Evolutionary conservation across 2,113 vertebrate genomes (phyloP), one percentile per base, ranked within the genome.

Genomic region (Egretta garzetta): DNA sequence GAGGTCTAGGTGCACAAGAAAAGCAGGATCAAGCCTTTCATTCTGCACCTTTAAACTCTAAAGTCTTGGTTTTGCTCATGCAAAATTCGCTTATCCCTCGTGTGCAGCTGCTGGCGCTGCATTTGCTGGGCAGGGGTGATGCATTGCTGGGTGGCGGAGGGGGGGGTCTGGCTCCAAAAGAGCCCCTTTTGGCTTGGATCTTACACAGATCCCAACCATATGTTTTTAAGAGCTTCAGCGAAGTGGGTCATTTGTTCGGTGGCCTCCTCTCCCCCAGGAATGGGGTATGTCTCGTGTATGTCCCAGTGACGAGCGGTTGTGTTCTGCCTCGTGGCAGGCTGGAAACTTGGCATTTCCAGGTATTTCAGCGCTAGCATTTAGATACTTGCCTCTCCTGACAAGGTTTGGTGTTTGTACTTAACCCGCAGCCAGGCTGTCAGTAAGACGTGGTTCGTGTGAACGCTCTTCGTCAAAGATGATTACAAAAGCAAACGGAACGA

Each of bases 41-140:
- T 62, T 75, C 88, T 76, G 52, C 24, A 45, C 27, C 12, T 80
- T 53, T 47, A 30, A 63, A 49, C 17, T 39, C 23, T n/a, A 20
- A 55, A 53, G 26, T 8, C 30, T 82, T 0, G 0, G 16, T 47
- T 84, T 70, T 47, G 6, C 43, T 73, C 6, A 1, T 14, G 18
- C 20, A 26, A 32, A 80, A 67, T 33, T 12, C 0, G 0, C 45
- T 71, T 30, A 15, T 49, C 26, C 23, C 55, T 87, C 26, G 0
- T 13, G 0, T 4, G n/a, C 33, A 28, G 58, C 67, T 45, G 58
- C 63, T 41, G 55, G 14, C 12, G 7, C 23, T 35, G 33, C 14
- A 1, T 41, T 76, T 32, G 4, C 60, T 49, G 71, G 45, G 24
- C 49, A 27, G 60, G 8, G 37, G 4, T 39, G 53, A 27, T 33